Conservation (phyloP, 2,113 vertebrate genomes). For the Spizaetus ornatus region DNA sequence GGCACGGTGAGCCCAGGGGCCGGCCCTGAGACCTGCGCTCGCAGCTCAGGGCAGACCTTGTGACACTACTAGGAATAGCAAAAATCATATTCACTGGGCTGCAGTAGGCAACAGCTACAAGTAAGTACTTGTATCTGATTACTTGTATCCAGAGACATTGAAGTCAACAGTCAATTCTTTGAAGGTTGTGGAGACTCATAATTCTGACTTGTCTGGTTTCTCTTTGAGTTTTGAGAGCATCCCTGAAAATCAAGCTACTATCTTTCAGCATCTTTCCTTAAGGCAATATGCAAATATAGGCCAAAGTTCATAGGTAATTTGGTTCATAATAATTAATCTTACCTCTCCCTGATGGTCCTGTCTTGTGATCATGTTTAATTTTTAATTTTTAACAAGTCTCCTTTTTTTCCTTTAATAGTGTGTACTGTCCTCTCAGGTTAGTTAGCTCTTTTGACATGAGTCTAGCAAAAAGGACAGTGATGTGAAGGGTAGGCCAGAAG, state of each 20-base stretch:
- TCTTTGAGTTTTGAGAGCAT: neutral
- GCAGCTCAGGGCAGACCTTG: neutral
- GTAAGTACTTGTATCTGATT: neutral
- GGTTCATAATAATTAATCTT: neutral
- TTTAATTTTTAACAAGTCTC: neutral
- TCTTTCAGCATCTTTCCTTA: neutral
- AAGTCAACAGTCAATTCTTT: neutral
- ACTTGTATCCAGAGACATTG: neutral
- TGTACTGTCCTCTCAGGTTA: neutral
- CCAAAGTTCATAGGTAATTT: neutral
- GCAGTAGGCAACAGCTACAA: neutral
- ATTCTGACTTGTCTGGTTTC: neutral
- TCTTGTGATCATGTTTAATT: neutral
- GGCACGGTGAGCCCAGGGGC: neutral
- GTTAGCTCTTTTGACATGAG: neutral
- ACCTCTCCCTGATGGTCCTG: neutral
- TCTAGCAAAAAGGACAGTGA: neutral
- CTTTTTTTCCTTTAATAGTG: neutral
- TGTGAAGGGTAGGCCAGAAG: neutral
- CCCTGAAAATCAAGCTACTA: neutral
- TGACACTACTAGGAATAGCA: neutral
- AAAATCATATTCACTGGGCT: neutral
- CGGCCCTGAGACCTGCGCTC: neutral
- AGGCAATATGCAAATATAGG: neutral
- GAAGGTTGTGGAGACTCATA: neutral